These are phyloP conservation scores for Coturnix japonica DNA, from an alignment of 2,113 vertebrate genomes.

Conservation along the genomic window DNA sequence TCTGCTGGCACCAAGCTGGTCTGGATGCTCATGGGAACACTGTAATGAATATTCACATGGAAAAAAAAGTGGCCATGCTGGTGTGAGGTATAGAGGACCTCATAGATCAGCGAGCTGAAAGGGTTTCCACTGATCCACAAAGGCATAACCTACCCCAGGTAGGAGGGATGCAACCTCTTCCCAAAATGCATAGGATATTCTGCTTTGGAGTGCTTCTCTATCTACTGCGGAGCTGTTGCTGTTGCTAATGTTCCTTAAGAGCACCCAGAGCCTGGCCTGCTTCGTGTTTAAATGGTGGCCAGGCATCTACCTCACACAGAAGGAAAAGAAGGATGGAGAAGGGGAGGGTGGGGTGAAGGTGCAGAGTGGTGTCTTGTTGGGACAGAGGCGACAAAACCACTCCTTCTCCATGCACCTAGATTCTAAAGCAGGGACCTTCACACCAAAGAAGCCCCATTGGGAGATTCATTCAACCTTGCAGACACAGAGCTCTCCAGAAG, in stretches of 20 bases:
- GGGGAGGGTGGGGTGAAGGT: background rate
- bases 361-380: background rate
- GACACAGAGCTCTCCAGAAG: background rate
- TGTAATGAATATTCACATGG: background rate
- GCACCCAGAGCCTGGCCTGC: background rate
- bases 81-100: background rate
- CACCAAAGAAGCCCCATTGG: background rate
- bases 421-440: background rate
- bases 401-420: background rate
- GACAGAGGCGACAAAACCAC: background rate
- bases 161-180: background rate
- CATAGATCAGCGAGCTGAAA: fast-evolving
- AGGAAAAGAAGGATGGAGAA: background rate
- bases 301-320: background rate
- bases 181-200: fast-evolving
- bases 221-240: background rate
- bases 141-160: background rate
- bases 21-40: background rate
- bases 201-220: background rate
- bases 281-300: background rate
- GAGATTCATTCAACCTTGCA: background rate
- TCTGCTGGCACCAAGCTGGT: constrained; percentile 22
- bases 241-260: background rate
- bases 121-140: fast-evolving
- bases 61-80: background rate